These are phyloP conservation scores for Ornithoptera priamus DNA, from an alignment of 2,888 invertebrate genomes.

Conservation along the genomic window DNA sequence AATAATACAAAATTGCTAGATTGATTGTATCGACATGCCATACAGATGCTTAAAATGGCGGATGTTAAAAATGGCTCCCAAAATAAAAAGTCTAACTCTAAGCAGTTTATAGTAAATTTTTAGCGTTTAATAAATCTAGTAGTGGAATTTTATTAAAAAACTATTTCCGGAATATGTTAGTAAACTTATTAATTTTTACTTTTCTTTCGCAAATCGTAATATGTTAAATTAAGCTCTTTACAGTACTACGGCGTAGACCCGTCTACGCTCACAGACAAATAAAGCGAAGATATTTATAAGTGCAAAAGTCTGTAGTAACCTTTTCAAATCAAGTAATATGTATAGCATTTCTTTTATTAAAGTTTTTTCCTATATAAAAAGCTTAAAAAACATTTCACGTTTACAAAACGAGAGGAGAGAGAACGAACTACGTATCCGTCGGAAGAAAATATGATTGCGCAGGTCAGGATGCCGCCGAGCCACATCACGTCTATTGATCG, in stretches of 20 bases:
- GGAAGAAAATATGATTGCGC: neutral
- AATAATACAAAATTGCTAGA: too few relatives aligned
- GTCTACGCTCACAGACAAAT: neutral
- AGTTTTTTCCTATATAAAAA: neutral
- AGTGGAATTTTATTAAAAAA: neutral
- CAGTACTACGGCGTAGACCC: neutral
- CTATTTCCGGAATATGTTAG: neutral
- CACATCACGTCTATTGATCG: neutral
- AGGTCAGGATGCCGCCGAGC: constrained; percentile 2
- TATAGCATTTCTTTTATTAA: neutral
- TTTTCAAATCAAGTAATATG: neutral
- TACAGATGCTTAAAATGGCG: too few relatives aligned
- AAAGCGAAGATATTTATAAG: too few relatives aligned
- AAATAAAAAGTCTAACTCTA: too few relatives aligned
- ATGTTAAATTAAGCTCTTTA: neutral
- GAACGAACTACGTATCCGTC: neutral
- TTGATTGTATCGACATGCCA: neutral
- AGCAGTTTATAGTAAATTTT: too few relatives aligned
- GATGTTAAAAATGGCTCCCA: too few relatives aligned
- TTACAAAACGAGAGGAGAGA: neutral
- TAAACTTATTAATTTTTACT: neutral
- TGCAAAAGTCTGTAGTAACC: neutral
- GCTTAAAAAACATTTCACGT: neutral
- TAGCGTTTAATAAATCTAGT: neutral
- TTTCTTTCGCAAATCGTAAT: neutral